Conservation (phyloP, 2,113 vertebrate genomes). For the Gallinago media region DNA sequence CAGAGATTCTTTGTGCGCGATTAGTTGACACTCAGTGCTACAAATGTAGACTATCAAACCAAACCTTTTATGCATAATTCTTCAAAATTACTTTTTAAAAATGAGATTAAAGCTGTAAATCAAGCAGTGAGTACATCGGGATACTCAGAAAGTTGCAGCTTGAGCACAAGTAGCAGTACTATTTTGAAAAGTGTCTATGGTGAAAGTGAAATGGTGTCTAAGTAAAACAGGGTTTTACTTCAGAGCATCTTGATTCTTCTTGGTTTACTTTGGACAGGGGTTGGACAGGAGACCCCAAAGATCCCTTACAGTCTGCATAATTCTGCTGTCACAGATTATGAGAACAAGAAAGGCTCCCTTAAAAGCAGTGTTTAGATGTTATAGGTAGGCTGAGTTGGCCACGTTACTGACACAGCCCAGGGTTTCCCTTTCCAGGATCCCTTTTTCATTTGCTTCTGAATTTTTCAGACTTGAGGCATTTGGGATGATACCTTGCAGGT, state of each 20-base stretch:
- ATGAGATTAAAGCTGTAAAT: not conserved
- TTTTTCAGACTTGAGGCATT: not conserved
- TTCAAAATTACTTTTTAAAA: not conserved
- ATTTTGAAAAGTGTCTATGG: not conserved
- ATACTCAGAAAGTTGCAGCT: not conserved
- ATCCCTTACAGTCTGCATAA: not conserved
- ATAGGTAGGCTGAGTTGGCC: not conserved
- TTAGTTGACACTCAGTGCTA: not conserved
- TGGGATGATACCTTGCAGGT: not conserved
- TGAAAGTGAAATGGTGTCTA: too few relatives aligned
- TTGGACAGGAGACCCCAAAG: not conserved
- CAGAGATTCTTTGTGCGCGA: not conserved
- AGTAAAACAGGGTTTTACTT: rapidly evolving
- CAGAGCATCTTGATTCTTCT: not conserved
- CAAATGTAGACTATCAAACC: not conserved
- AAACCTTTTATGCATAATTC: not conserved
- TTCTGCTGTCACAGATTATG: not conserved
- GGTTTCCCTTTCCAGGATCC: not conserved
- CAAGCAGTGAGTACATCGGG: not conserved
- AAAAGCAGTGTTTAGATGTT: not conserved
- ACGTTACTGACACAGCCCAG: not conserved
- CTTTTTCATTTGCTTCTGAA: not conserved
- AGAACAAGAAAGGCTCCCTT: not conserved
- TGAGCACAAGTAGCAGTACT: not conserved
- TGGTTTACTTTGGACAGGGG: not conserved